Evolutionary conservation across 2,113 vertebrate species (phyloP), one percentile per base, ranked within the genome.

Genomic region (Chaetura pelagica): DNA sequence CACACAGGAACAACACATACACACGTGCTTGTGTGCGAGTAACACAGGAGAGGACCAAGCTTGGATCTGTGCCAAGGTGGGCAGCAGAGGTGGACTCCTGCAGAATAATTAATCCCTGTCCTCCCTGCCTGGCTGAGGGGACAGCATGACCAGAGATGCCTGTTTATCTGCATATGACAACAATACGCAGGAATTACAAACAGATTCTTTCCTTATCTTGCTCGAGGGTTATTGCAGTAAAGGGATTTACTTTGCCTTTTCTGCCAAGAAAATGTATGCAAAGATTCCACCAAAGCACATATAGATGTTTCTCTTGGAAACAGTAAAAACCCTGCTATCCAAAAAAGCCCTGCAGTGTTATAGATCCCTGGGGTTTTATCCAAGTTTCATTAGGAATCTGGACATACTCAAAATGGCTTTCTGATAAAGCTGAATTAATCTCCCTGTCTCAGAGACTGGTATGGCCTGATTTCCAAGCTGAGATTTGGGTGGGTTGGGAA

Each of bases 401-500:
- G 89, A 94, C 96, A 92, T 91, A 88, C 78, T 97, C 97, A 89
- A 90, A 89, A 96, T 94, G 96, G 97, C 97, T 98, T 96, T 88
- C 86, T 61, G 88, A 89, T 92, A 96, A 95, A 89, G 88, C 90
- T 87, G 90, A 96, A 92, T 94, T 87, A 97, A 78, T 87, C 91
- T 94, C 96, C 89, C 90, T 89, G 72, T 93, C 90, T 89, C 58
- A 57, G 62, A 91, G 87, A 93, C 90, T 97, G 81, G 84, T 86
- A 94, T 90, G 59, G 97, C 96, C 76, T 95, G 44, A 76, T 97
- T 96, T 94, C 92, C 84, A 61, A 74, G 88, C 90, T 17, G 93
- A 96, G 95, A 92, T 88, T 94, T 84, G 88, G 86, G 93, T 92
- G 83, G 69, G 62, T 73, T 93, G 79, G 77, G 83, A 91, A 63